Evolutionary conservation across 2,888 invertebrate species (phyloP).

Genomic region (Gastrophysa polygoni): DNA sequence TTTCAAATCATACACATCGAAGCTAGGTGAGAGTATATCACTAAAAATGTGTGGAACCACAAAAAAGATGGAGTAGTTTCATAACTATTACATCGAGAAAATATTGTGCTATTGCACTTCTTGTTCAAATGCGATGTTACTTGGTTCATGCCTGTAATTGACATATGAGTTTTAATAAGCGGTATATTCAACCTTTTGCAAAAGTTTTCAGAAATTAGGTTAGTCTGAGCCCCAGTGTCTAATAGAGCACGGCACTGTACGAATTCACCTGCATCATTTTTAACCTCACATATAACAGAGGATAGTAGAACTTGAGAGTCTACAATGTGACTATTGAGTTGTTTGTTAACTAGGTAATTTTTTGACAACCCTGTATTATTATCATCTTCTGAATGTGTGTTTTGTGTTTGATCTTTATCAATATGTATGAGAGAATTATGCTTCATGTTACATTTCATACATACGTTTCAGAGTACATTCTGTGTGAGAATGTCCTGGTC

Average conservation of each 20-base stretch:
- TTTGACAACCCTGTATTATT: no score
- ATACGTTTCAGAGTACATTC: neutral
- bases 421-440: neutral
- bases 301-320: slow-evolving; percentile 10
- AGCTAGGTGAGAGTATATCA: slow-evolving; percentile 7
- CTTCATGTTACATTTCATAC: neutral
- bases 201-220: slow-evolving; percentile 17
- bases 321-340: no score
- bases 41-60: slow-evolving; percentile 16
- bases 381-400: no score
- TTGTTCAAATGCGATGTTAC: slow-evolving; percentile 6
- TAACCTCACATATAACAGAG: slow-evolving; percentile 8
- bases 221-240: slow-evolving; percentile 19
- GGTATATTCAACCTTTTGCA: slow-evolving; percentile 10
- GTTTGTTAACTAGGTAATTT: neutral
- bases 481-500: slow-evolving; percentile 13
- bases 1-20: neutral
- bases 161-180: slow-evolving; percentile 1
- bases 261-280: slow-evolving; percentile 7
- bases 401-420: no score
- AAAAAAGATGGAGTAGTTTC: slow-evolving; percentile 14
- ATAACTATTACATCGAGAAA: slow-evolving; percentile 13
- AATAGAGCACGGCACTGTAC: slow-evolving; percentile 17
- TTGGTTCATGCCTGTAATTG: slow-evolving; percentile 17
- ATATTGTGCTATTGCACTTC: neutral